A percentile compares a stretch with the other conserved stretches of the same genome.
phyloP scores from a whole-genome alignment of 2,888 invertebrate genomes.

The Eudasyphora cyanicolor region DNA sequence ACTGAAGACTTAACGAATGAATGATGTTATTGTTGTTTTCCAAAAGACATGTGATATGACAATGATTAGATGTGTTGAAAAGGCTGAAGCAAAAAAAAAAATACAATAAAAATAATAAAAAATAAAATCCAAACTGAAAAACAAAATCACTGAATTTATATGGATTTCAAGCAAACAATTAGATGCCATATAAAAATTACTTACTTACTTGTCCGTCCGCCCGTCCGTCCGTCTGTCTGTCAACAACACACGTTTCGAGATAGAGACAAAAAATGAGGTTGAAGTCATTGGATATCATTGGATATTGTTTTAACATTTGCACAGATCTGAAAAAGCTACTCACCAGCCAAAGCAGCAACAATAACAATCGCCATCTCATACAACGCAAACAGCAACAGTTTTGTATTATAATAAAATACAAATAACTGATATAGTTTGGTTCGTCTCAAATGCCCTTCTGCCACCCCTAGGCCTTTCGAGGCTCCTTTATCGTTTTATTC shows the following conservation, averaged over 20 bases:
- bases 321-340: conserved; percentile 3
- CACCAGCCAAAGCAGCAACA: conserved; percentile 21
- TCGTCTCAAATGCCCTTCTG: background rate
- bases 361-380: conserved; percentile 6
- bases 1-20: conserved; percentile 1
- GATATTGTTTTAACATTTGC: conserved; percentile 51
- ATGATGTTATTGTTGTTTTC: background rate
- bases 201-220: background rate
- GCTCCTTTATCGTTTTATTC: background rate
- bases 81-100: conserved; percentile 22
- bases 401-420: conserved; percentile 41
- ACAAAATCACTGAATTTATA: conserved; percentile 53
- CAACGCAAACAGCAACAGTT: conserved; percentile 5
- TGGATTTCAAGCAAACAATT: conserved; percentile 59
- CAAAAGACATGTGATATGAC: conserved; percentile 60
- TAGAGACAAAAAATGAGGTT: conserved; percentile 50
- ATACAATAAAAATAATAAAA: conserved; percentile 17
- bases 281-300: conserved; percentile 61
- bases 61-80: conserved; percentile 59
- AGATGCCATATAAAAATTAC: conserved; percentile 47
- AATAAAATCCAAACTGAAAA: conserved; percentile 4
- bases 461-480: background rate
- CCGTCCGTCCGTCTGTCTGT: too few relatives aligned
- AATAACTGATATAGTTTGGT: conserved; percentile 37
- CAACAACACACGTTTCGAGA: background rate